Conservation (phyloP, 2,113 vertebrate genomes). For the Empidonax traillii region DNA sequence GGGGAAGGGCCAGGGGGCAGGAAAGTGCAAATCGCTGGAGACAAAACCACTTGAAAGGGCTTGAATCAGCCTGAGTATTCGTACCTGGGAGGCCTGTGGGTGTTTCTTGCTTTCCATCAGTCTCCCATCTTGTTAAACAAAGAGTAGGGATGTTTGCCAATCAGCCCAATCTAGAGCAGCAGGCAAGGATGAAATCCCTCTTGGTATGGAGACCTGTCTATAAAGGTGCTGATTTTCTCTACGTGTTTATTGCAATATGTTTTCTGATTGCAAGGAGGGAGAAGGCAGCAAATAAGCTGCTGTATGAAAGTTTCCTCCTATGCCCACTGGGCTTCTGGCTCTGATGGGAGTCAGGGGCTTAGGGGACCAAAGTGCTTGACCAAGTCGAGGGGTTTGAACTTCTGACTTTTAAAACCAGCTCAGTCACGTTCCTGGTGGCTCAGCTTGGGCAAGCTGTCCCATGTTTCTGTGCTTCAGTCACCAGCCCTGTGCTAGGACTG, state of each 20-base stretch:
- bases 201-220: not conserved
- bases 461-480: not conserved
- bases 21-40: not conserved
- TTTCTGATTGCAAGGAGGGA: not conserved
- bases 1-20: not conserved
- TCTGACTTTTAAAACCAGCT: not conserved
- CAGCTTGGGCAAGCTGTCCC: not conserved
- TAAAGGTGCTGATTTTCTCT: not conserved
- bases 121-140: slow-evolving; percentile 1
- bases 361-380: accelerated
- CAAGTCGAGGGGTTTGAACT: not conserved
- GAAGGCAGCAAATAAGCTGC: accelerated
- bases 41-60: slow-evolving; percentile 38
- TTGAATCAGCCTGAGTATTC: not conserved
- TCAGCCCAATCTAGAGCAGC: not conserved
- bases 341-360: not conserved
- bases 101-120: not conserved
- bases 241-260: not conserved
- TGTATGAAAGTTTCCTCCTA: not conserved
- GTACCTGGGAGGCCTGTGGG: not conserved
- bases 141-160: not conserved
- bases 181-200: not conserved
- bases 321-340: not conserved
- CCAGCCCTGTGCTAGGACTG: not conserved
- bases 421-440: not conserved